Evolutionary conservation across 1,140 invertebrate species (phyloP), one percentile per base, ranked within the genome.

Genomic region (Drosophila santomea): DNA sequence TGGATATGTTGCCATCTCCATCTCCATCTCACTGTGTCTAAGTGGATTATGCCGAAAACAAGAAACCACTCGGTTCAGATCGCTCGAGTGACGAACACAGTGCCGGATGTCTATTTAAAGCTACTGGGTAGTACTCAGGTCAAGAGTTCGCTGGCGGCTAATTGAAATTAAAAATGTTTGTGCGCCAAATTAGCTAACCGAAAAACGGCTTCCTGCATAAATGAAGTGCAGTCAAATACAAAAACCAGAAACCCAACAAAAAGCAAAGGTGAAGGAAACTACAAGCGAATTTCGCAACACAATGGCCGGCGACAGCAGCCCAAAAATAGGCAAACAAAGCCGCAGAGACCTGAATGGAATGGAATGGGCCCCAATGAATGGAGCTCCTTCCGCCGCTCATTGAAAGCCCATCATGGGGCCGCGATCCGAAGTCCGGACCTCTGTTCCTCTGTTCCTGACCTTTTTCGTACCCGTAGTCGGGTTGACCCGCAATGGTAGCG

Each of bases 301-400:
- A 83, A 83, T 72, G 64, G 48, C 38, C 47, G n/a, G 45, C 59
- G 63, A 63, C 43, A 58, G 23, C 41, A 56, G 75, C 60, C 84
- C 64, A 79, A 88, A 89, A 88, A 89, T 88, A 88, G 83, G 48
- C 80, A 67, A 88, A 88, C 84, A 88, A 88, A 54, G 59, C 57
- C 39, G 20, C 1, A 11, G n/a, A 68, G 32, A 41, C 3, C 59
- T 75, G 73, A 75, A 75, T 75, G 60, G 45, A 75, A 75, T 75
- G 60, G 45, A 45, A 25, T 63, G 68, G 25, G 43, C 35, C 43
- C 23, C 32, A 47, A 52, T 76, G 74, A 77, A 77, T 77, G 63
- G 73, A 36, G 20, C 7, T 32, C 8, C 32, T 8, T 41, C 43
- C 38, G 25, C 41, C 32, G 47, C 23, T 76, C 74, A 76, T 67